Conservation (phyloP, 2,797 vertebrate species). For the Brachymystax lenok region DNA sequence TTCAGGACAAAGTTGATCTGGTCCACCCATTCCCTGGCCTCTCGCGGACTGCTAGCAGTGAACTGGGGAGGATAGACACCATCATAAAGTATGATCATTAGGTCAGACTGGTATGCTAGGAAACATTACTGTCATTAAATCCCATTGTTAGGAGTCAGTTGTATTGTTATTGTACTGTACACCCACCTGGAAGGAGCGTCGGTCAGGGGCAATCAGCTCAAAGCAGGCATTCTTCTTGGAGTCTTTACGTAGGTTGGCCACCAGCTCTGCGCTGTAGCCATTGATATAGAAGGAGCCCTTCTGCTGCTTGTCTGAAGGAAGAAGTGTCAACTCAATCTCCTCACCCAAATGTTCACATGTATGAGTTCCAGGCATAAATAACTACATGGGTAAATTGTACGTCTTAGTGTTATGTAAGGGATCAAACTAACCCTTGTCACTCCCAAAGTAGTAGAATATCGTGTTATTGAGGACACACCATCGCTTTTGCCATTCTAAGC, state of each 20-base stretch:
- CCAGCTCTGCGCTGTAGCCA: conserved; percentile 80
- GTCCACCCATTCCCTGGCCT: conserved; percentile 94
- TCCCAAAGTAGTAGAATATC: conserved; percentile 89
- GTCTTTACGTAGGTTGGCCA: conserved; percentile 84
- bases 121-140: not conserved
- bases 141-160: not conserved
- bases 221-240: conserved; percentile 86
- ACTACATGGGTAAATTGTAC: not conserved
- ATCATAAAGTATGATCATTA: not conserved
- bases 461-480: conserved; percentile 90
- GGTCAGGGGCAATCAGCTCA: conserved; percentile 80
- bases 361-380: not conserved
- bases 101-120: not conserved
- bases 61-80: conserved; percentile 76
- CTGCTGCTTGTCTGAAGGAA: conserved; percentile 87
- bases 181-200: conserved; percentile 86
- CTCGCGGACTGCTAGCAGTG: conserved; percentile 83
- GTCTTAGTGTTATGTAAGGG: not conserved
- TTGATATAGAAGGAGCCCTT: conserved; percentile 88
- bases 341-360: not conserved
- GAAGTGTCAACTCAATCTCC: not conserved
- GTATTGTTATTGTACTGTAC: not conserved
- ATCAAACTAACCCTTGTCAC: conserved; percentile 87
- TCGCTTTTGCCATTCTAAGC: conserved; percentile 92
- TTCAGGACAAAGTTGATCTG: conserved; percentile 91